phyloP scores from a whole-genome alignment of 2,113 vertebrate genomes.

The Silurus glanis region DNA sequence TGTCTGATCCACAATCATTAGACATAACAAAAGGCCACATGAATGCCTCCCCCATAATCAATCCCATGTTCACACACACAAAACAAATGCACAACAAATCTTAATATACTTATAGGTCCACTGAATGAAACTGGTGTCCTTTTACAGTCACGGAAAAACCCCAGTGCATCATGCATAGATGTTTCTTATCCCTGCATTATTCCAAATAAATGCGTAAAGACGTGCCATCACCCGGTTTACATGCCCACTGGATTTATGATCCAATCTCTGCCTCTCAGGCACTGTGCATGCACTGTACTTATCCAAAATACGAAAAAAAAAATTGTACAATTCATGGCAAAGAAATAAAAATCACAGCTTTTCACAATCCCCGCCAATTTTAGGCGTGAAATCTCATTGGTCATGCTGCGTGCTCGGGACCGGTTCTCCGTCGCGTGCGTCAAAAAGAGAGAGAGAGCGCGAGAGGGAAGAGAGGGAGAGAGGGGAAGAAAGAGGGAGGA shows the following conservation, averaged over 20 bases:
- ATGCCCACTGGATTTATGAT: background rate
- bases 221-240: background rate
- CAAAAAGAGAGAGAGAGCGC: too few species aligned
- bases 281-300: background rate
- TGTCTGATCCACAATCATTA: background rate
- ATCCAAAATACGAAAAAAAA: background rate
- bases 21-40: background rate
- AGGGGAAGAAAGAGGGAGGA: constrained; percentile 21
- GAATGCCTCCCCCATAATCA: background rate
- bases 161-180: too few species aligned
- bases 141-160: background rate
- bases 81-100: background rate
- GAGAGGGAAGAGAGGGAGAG: too few species aligned
- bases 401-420: constrained; percentile 59
- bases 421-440: constrained; percentile 27
- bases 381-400: constrained; percentile 76
- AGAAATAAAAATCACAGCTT: constrained; percentile 38
- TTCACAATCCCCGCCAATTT: constrained; percentile 72
- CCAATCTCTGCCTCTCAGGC: background rate
- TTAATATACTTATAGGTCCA: background rate
- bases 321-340: background rate
- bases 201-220: background rate
- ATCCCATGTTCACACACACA: background rate
- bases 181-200: background rate
- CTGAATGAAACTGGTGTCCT: background rate